phyloP scores from a whole-genome alignment of 2,797 vertebrate genomes.

The Brachyrhaphis roseni region DNA sequence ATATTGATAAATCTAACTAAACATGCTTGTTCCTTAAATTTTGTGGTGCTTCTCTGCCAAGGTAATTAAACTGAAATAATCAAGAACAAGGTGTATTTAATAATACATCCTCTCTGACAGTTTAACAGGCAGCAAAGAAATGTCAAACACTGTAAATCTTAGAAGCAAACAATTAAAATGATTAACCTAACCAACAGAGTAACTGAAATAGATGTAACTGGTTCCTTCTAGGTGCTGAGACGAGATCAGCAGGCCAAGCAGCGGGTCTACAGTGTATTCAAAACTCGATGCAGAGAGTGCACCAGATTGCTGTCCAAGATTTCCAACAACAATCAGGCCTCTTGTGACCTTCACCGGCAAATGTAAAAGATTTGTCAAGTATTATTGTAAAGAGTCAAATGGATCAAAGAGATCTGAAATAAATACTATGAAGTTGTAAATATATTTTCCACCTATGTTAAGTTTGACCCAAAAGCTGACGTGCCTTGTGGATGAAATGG shows the following conservation, averaged over 20 bases:
- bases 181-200: neutral
- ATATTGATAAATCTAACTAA: neutral
- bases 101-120: neutral
- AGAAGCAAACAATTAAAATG: neutral
- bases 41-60: neutral
- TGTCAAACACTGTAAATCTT: neutral
- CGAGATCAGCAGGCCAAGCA: slow-evolving; percentile 80
- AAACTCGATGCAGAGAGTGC: slow-evolving; percentile 71
- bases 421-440: neutral
- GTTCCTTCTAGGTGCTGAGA: slow-evolving; percentile 68
- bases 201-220: neutral
- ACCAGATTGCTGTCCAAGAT: slow-evolving; percentile 70
- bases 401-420: neutral
- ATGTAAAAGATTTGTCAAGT: slow-evolving; percentile 54
- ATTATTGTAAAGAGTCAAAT: neutral
- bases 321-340: slow-evolving; percentile 39
- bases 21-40: neutral
- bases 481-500: slow-evolving; percentile 76
- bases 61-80: neutral
- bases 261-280: slow-evolving; percentile 79
- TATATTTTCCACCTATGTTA: slow-evolving; percentile 11
- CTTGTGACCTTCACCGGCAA: slow-evolving; percentile 62
- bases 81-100: neutral
- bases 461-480: slow-evolving; percentile 70
- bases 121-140: neutral